Base-by-base conservation (phyloP, 2,888 invertebrate species). In the Thymelicus acteon region DNA sequence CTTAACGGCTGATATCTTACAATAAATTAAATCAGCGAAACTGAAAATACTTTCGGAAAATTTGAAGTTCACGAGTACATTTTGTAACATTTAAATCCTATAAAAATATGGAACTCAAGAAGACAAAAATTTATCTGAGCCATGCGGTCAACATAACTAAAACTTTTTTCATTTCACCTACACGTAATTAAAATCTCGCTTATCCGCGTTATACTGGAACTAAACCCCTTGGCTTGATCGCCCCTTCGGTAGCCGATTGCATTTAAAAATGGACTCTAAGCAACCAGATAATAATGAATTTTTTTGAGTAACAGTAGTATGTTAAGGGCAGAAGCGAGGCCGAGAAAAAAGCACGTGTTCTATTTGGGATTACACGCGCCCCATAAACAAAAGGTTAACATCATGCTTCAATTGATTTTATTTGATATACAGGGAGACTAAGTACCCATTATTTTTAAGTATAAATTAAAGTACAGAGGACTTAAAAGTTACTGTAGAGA, bases 291-390 rank as follows among this genome's bases (percentile, higher is more conserved):
- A 2, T n/a, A 10, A 64, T 82, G 85, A 80, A 49, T 62, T 74
- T 73, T 82, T 83, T 80, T 15, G 48, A 39, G 73, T 76, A 74
- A 31, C 6, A 54, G 48, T 40, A 19, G 60, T 66, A 54, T 63
- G 63, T 73, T 71, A 70, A 79, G 83, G 80, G 82, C 78, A 78
- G 81, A 79, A 80, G 79, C 81, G 85, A 85, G 82, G 87, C 82
- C 90, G 92, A 86, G 93, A 91, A 92, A 93, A 91, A 92, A 92
- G 90, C 92, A 92, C 92, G 92, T 92, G 93, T 93, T 91, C 90
- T 90, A 89, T 91, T 90, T 88, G 89, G 91, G 92, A 93, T 93
- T 93, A 93, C 92, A 90, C 83, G 84, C 86, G 85, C 87, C 86
- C 87, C 82, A 85, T 90, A 91, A 92, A 92, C 91, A 91, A 92